These are phyloP conservation scores for Cyclargus thomasi DNA, from an alignment of 1,140 invertebrate species.

Conservation along the genomic window DNA sequence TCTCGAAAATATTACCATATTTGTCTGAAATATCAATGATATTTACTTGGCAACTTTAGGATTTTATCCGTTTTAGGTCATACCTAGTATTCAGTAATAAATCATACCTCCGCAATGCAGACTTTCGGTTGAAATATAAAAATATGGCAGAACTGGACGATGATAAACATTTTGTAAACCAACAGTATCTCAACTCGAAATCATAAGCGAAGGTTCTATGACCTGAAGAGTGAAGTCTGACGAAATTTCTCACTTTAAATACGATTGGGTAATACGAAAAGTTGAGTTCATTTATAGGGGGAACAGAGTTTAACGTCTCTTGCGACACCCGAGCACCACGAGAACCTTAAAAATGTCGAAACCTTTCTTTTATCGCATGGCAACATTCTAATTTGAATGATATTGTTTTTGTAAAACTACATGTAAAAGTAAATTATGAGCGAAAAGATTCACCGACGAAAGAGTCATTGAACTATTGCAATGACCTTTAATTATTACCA, in stretches of 20 bases:
- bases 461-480: conserved; percentile 18
- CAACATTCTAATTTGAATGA: conserved; percentile 3
- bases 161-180: not conserved
- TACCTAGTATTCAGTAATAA: not conserved
- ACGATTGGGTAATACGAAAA: not conserved
- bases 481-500: conserved; percentile 17
- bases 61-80: not conserved
- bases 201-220: not conserved
- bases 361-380: not conserved
- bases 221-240: not conserved
- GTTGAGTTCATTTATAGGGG: conserved; percentile 1
- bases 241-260: not conserved
- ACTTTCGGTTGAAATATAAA: not conserved
- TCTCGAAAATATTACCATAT: not conserved
- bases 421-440: conserved; percentile 1
- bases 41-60: not conserved
- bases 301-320: not conserved
- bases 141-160: not conserved
- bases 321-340: not conserved
- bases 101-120: not conserved
- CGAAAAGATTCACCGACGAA: conserved; percentile 11
- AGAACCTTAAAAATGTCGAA: not conserved
- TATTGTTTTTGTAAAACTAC: not conserved
- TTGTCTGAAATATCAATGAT: not conserved
- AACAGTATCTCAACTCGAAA: not conserved